Percentiles rank a stretch among this genome's conserved stretches.
Conservation (phyloP, 2,113 vertebrate genomes). For the Catharus bicknelli region DNA sequence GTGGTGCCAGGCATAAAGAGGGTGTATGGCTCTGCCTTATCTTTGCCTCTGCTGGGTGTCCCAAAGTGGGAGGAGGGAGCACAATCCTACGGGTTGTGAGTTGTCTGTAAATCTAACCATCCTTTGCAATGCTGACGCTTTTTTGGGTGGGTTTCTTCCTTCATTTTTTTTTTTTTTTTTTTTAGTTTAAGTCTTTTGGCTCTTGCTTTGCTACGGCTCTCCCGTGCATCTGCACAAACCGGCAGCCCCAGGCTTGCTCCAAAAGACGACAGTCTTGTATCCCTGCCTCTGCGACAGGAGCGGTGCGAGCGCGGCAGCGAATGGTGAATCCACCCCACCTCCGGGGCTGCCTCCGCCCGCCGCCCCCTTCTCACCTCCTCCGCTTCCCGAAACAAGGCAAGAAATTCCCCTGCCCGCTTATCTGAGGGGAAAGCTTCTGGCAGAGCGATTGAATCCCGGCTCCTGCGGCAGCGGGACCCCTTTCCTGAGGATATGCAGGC, state of each 20-base stretch:
- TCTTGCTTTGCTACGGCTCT: rapidly evolving
- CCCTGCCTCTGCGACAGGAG: rapidly evolving
- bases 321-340: not conserved
- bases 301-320: not conserved
- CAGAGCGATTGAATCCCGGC: not conserved
- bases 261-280: rapidly evolving
- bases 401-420: conserved; percentile 8
- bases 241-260: rapidly evolving
- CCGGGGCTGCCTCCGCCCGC: not conserved
- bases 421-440: not conserved
- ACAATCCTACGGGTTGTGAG: rapidly evolving
- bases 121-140: rapidly evolving
- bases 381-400: not conserved
- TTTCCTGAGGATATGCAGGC: conserved; percentile 57
- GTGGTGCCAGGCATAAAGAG: not conserved
- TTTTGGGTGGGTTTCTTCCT: rapidly evolving
- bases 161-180: not conserved
- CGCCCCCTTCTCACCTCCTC: not conserved
- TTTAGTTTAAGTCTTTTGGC: rapidly evolving
- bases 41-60: rapidly evolving
- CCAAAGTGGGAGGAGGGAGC: not conserved
- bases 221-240: rapidly evolving
- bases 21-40: not conserved
- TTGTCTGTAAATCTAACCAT: rapidly evolving
- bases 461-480: not conserved